Base-by-base conservation (phyloP, 1,140 invertebrate species). In the Phocides pigmalion region DNA sequence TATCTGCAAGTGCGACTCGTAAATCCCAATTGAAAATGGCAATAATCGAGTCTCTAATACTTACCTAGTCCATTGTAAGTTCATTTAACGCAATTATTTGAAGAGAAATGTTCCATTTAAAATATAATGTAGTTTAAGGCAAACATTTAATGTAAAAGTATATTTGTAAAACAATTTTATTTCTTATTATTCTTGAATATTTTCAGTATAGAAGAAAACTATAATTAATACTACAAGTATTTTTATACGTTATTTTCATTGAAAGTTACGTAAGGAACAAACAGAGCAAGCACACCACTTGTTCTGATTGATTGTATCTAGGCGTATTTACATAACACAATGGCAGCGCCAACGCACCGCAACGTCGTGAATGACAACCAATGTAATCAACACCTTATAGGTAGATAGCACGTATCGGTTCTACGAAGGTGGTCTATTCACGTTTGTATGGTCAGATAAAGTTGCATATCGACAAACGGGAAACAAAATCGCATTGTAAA, bases 401-500 rank as follows among this genome's bases (percentile, higher is more conserved):
- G 49, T 17, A 17, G 49, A 17, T n/a, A 25, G 37, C 9, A 53
- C 11, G 4, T 16, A 39, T 39, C 11, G 9, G n/a, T 53, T 19
- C 42, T 44, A 17, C 16, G 22, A 17, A 46, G 16, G 20, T 49
- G 12, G 44, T 22, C 22, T 47, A 22, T 47, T 58, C 39, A 44
- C 53, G 22, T 58, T 58, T 28, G 20, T 42, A 44, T 44, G 17
- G 39, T 44, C 39, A 12, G 53, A 44, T 58, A 58, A 17, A 42
- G 28, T 58, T 58, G 28, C 53, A 58, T 28, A 39, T 58, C 53
- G 14, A 16, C 53, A 58, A 44, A 25, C 53, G 39, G n/a, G n/a
- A n/a, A n/a, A n/a, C n/a, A n/a, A n/a, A n/a, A 44, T 58, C 53
- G 39, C 44, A 44, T 42, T 42, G 28, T 56, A 56, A 56, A 16